Evolutionary conservation across 2,888 invertebrate species (phyloP), one percentile per base, ranked within the genome.

Genomic region (Lasioglossum pauxillum): DNA sequence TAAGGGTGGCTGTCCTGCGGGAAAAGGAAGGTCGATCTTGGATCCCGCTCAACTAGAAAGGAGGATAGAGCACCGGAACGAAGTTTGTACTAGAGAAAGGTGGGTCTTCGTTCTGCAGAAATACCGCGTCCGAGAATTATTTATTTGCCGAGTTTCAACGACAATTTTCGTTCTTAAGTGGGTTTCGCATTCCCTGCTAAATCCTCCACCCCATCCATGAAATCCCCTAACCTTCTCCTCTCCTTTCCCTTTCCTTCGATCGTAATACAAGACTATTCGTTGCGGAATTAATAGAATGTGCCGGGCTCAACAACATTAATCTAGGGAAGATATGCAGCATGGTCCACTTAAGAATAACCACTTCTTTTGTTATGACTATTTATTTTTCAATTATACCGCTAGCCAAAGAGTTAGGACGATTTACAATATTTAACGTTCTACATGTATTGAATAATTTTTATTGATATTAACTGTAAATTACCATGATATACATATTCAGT

Each of bases 1-100:
- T 93, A 93, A 94, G 93, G 90, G 89, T 89, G 90, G 90, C 89
- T 88, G 91, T 91, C 90, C 85, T 85, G 78, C 19, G 78, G 82
- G 88, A 84, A 84, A 83, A 88, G 87, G 76, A 87, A 84, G 88
- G 83, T 83, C 85, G 82, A 82, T 75, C 71, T 77, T 88, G 90
- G 83, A 83, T 85, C 72, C 81, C 75, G 83, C 80, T 84, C 77
- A 84, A 84, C 78, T 82, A 72, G 89, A 84, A 85, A 78, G 83
- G 78, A 86, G 90, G 71, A 83, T 67, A 75, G 80, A 80, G 82
- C 78, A 46, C 41, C 49, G 23, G 80, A 76, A 86, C 74, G 16
- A 82, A 84, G 88, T 76, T 89, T 83, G 89, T 92, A 93, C 90
- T 86, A 93, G 90, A 85, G 93, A 93, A 94, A 92, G 94, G 93